Evolutionary conservation across 2,888 invertebrate genomes (phyloP).

Genomic region (Incurvaria masculella): DNA sequence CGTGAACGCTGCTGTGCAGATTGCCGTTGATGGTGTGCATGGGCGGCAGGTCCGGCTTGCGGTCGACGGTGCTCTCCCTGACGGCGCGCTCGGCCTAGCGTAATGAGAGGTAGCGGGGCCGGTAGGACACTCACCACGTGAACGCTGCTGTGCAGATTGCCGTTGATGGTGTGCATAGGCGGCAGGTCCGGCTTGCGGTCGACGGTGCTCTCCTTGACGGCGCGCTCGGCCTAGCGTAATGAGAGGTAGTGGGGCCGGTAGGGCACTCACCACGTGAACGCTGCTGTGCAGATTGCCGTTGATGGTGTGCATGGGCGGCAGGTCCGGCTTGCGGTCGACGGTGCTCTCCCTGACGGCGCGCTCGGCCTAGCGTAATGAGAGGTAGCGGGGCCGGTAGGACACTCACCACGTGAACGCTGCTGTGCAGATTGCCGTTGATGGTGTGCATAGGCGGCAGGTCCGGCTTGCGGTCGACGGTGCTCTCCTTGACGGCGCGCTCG

Average conservation of each 20-base stretch:
- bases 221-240: constrained; percentile 85
- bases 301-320: constrained; percentile 32
- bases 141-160: constrained; percentile 67
- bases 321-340: constrained; percentile 45
- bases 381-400: no score
- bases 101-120: no score
- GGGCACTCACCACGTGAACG: constrained; percentile 67
- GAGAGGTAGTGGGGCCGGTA: no score
- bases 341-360: constrained; percentile 82
- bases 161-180: constrained; percentile 32
- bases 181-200: constrained; percentile 49
- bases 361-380: constrained; percentile 88
- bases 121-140: constrained; percentile 67
- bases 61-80: constrained; percentile 70
- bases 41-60: constrained; percentile 42
- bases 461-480: constrained; percentile 54
- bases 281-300: constrained; percentile 64
- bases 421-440: constrained; percentile 58
- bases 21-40: constrained; percentile 41
- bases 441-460: constrained; percentile 33
- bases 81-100: constrained; percentile 85
- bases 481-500: constrained; percentile 84
- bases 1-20: constrained; percentile 72
- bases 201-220: constrained; percentile 75
- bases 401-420: constrained; percentile 75